Evolutionary conservation across 2,797 vertebrate genomes (phyloP), one percentile per base, ranked within the genome.

Genomic region (Parauchenoglanis punctatus): DNA sequence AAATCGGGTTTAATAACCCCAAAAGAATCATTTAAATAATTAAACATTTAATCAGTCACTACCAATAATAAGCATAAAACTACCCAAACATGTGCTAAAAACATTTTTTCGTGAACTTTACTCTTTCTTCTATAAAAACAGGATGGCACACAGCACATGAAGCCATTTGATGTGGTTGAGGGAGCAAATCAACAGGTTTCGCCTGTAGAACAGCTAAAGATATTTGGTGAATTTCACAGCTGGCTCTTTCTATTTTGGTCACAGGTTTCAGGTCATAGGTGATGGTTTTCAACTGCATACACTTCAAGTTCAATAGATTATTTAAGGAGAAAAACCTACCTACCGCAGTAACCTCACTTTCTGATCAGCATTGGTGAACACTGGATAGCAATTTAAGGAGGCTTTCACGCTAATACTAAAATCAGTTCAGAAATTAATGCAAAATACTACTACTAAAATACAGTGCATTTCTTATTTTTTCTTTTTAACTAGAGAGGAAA

Each of bases 161-260:
- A 61, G 2, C 1, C 46, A 25, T 40, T 61, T 85, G 84, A 85
- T 85, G 84, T 85, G 84, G 84, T 52, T 20, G 8, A 46, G n/a
- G 7, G n/a, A 25, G 49, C 46, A 31, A 40, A 58, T 52, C 10
- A 56, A 23, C 25, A 68, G 15, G 11, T 83, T 87, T 77, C 61
- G 12, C 31, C 56, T 28, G 1, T 31, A 65, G 46, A 12, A 12
- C 58, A 76, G 5, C 31, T 56, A 2, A 68, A 81, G 18, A 20
- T 78, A 46, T n/a, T 67, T 54, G 12, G 6, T 46, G 7, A 40
- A 1, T 40, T 61, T 40, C 0, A 28, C 73, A 85, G 31, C 18
- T 82, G 68, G 58, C n/a, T 12, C 23, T 88, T 83, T 85, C 56
- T 12, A 10, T 80, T 52, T 77, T 13, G 44, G 28, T 81, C 28